Percentiles rank a stretch among this genome's conserved stretches.
phyloP scores from a whole-genome alignment of 2,797 vertebrate genomes.

The Gymnoscopelus microlampas region DNA sequence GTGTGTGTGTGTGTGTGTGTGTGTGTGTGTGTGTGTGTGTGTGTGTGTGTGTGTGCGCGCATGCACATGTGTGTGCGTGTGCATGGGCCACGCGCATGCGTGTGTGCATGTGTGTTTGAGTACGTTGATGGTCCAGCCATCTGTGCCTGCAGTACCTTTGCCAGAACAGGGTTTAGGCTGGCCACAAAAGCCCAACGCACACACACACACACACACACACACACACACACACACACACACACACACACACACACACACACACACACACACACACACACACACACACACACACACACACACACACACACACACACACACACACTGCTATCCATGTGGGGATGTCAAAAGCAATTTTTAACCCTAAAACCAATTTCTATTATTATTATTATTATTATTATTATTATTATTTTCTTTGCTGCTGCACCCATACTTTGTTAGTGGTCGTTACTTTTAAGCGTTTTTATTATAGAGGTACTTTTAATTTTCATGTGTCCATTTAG shows the following conservation, averaged over 20 bases:
- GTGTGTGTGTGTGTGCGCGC: conserved; percentile 29
- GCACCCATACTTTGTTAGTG: too few species aligned
- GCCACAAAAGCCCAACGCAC: conserved; percentile 56
- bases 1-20: background rate
- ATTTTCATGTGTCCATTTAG: too few species aligned
- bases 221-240: background rate
- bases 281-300: background rate
- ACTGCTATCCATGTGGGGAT: background rate
- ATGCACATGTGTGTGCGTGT: background rate
- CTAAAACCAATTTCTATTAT: too few species aligned
- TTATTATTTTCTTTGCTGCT: too few species aligned
- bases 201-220: background rate
- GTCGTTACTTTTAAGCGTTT: too few species aligned
- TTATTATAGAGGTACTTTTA: too few species aligned
- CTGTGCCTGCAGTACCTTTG: conserved; percentile 68
- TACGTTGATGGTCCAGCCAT: conserved; percentile 67
- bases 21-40: conserved; percentile 20
- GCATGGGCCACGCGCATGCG: conserved; percentile 13
- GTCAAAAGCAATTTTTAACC: too few species aligned
- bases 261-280: background rate
- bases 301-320: background rate
- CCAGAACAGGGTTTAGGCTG: conserved; percentile 56
- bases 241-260: too few species aligned
- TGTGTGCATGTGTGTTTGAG: conserved; percentile 40
- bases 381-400: too few species aligned